Evolutionary conservation across 2,797 vertebrate genomes (phyloP).

Genomic region (Rhabdomys pumilio): DNA sequence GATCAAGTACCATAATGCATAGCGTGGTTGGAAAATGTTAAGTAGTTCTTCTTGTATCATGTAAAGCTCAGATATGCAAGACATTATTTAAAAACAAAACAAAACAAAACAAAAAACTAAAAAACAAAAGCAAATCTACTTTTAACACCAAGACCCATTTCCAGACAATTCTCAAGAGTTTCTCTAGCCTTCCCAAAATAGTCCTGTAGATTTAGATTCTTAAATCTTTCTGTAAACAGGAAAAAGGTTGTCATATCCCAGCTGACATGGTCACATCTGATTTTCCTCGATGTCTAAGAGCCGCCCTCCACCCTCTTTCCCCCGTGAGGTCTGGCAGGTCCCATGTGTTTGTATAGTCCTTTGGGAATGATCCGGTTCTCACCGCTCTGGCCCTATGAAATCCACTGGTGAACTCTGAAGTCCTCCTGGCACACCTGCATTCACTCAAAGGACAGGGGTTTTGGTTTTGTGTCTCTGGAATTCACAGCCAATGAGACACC

Average conservation of each 20-base stretch:
- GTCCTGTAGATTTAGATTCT: neutral
- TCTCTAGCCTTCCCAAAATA: neutral
- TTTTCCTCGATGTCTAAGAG: neutral
- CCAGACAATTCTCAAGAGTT: neutral
- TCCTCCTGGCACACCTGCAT: neutral
- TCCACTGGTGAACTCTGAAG: neutral
- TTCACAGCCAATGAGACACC: accelerated
- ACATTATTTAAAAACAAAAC: neutral
- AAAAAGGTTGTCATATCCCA: neutral
- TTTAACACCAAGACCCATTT: constrained; percentile 50
- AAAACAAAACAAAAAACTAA: too few species aligned
- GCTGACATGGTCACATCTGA: neutral
- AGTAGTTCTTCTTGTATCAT: neutral
- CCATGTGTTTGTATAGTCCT: neutral
- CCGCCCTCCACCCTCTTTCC: neutral
- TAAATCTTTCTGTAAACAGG: constrained; percentile 5
- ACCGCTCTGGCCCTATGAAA: neutral
- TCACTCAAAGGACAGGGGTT: neutral
- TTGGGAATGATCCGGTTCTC: neutral
- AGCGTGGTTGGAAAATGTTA: constrained; percentile 16
- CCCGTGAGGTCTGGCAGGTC: neutral
- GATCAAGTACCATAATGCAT: neutral
- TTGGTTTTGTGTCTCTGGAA: neutral
- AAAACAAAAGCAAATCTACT: neutral
- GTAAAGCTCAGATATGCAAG: constrained; percentile 40